Base-by-base conservation (phyloP, 2,113 vertebrate species). In the Crotalus tigris region DNA sequence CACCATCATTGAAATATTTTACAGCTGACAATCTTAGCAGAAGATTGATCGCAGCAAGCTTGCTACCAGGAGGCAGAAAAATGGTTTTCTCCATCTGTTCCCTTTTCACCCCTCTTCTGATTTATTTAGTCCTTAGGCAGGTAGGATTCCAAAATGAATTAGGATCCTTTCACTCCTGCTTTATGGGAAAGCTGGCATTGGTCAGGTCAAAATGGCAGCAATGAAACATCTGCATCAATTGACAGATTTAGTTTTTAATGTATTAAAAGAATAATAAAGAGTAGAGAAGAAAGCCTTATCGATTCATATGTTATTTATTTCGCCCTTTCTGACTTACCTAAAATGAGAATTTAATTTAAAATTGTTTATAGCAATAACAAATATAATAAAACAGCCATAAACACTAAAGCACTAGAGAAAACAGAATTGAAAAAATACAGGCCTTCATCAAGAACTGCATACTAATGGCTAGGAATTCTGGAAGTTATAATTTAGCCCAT, bases 1-100 rank as follows among this genome's bases (percentile, higher is more conserved):
- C 54, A 51, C 69, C 85, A n/a, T 58, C 29, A 51, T 49, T 51
- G 54, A 85, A 59, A 88, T 92, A 90, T 93, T 90, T 90, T 86
- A 53, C 88, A 90, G 92, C 88, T 93, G 88, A 90, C 88, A 85
- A 51, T 90, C 69, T 86, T 90, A 75, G 75, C 88, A 86, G 29
- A 85, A n/a, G 88, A 86, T 86, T 53, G 75, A 17, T 59, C 33
- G 11, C 44, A 53, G 88, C 54, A 85, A 86, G 54, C 53, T 61
- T 44, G 88, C 75, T 61, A 85, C 29, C 10, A 58, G 53, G 64
- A 33, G 19, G 85, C 26, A 24, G 33, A 26, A 44, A 88, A 46
- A 90, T 51, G 3, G 0, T 26, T 85, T 61, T 90, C 44, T 61
- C 92, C 92, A 93, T 93, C 88, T 93, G 92, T 86, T 90, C 75